Conservation (phyloP, 92 coral and sea anemone genomes). For the Parazoanthus swiftii region DNA sequence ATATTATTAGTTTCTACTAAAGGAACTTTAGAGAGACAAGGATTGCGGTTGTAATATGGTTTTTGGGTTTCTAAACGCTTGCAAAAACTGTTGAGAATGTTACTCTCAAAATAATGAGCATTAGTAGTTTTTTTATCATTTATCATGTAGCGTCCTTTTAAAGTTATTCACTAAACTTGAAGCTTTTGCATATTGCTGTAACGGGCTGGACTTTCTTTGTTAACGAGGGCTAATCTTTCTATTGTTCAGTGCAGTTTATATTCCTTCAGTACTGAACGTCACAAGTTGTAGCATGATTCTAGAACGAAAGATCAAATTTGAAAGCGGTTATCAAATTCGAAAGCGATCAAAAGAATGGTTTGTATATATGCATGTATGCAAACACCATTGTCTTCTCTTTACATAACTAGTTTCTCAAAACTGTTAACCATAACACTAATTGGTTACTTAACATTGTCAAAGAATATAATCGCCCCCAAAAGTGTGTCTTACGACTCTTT, state of each 20-base stretch:
- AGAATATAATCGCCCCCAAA: neutral
- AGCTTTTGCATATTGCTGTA: neutral
- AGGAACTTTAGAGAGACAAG: too few relatives aligned
- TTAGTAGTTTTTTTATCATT: neutral
- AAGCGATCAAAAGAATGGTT: neutral
- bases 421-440: neutral
- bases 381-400: neutral
- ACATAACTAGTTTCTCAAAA: neutral
- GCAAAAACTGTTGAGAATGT: too few relatives aligned
- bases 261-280: neutral
- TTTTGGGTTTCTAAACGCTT: too few relatives aligned
- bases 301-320: too few relatives aligned
- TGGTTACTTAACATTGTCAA: neutral
- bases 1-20: too few relatives aligned
- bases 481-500: neutral
- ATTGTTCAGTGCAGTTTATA: neutral
- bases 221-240: neutral
- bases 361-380: neutral
- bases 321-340: neutral
- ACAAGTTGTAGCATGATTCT: neutral
- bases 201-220: too few relatives aligned
- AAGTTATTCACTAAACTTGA: neutral
- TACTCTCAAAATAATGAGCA: neutral
- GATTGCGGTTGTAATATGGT: too few relatives aligned
- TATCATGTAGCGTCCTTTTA: neutral